phyloP scores from a whole-genome alignment of 1,140 invertebrate species.

The Drosophila asahinai region DNA sequence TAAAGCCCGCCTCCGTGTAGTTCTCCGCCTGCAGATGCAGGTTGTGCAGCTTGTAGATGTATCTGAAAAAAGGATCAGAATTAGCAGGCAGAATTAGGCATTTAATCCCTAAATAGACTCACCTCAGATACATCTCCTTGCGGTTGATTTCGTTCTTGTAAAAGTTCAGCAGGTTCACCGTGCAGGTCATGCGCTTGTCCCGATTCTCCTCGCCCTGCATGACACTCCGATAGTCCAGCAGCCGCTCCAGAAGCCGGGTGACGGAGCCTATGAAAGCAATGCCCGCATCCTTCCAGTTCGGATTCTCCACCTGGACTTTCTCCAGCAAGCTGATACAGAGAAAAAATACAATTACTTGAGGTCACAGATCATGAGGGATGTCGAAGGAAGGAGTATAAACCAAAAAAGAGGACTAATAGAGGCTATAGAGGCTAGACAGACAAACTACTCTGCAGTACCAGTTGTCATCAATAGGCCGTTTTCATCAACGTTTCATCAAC shows the following conservation, averaged over 20 bases:
- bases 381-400: conserved; percentile 3
- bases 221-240: conserved; percentile 96
- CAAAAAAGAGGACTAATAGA: conserved; percentile 1
- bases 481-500: too few species aligned
- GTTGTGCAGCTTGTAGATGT: conserved; percentile 98
- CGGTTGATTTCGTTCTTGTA: conserved; percentile 98
- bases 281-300: conserved; percentile 95
- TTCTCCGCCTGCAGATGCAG: conserved; percentile 97
- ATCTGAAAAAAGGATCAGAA: conserved; percentile 84
- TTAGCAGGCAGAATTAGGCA: too few species aligned
- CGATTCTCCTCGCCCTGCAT: conserved; percentile 96
- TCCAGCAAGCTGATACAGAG: conserved; percentile 90
- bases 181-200: conserved; percentile 98
- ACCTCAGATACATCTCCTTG: conserved; percentile 97
- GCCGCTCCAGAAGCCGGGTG: conserved; percentile 93
- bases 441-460: too few species aligned
- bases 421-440: background rate
- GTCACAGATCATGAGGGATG: background rate
- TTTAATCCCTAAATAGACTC: background rate
- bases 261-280: conserved; percentile 96
- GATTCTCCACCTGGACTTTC: conserved; percentile 93
- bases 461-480: too few species aligned
- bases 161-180: conserved; percentile 98
- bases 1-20: conserved; percentile 98
- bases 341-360: background rate